phyloP scores from a whole-genome alignment of 2,113 vertebrate genomes.

The Trematocara variabile region DNA sequence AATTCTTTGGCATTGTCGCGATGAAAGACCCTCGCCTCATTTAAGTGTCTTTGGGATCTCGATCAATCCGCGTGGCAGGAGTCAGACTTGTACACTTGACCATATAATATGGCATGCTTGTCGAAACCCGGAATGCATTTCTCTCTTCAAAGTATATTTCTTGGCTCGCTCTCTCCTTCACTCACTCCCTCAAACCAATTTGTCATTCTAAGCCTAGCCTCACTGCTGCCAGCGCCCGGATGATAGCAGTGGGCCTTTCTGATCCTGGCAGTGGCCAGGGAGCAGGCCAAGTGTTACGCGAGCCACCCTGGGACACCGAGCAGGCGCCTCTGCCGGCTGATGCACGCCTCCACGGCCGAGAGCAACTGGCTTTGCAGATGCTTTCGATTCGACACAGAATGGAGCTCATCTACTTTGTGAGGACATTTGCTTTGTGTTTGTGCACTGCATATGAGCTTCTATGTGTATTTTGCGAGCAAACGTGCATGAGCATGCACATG shows the following conservation, averaged over 20 bases:
- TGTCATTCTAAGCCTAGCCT: slow-evolving; percentile 74
- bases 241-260: slow-evolving; percentile 74
- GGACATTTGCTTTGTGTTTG: slow-evolving; percentile 46
- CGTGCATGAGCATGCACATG: neutral
- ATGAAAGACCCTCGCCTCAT: slow-evolving; percentile 43
- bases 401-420: slow-evolving; percentile 64
- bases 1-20: slow-evolving; percentile 63
- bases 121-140: slow-evolving; percentile 61
- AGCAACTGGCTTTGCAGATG: slow-evolving; percentile 70
- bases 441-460: slow-evolving; percentile 9
- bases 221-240: slow-evolving; percentile 71
- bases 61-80: slow-evolving; percentile 53
- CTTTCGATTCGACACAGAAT: slow-evolving; percentile 68
- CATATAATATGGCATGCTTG: slow-evolving; percentile 66
- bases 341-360: slow-evolving; percentile 65
- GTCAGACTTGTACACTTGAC: slow-evolving; percentile 63
- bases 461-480: slow-evolving; percentile 8
- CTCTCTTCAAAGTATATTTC: slow-evolving; percentile 72
- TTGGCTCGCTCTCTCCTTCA: slow-evolving; percentile 61
- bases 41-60: slow-evolving; percentile 62
- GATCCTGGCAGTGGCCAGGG: slow-evolving; percentile 75
- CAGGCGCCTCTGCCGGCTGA: slow-evolving; percentile 67
- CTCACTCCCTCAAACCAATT: slow-evolving; percentile 76
- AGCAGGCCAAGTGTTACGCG: slow-evolving; percentile 76
- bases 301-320: slow-evolving; percentile 68